Conservation (phyloP, 2,797 vertebrate genomes). For the Anolis apletophallus region DNA sequence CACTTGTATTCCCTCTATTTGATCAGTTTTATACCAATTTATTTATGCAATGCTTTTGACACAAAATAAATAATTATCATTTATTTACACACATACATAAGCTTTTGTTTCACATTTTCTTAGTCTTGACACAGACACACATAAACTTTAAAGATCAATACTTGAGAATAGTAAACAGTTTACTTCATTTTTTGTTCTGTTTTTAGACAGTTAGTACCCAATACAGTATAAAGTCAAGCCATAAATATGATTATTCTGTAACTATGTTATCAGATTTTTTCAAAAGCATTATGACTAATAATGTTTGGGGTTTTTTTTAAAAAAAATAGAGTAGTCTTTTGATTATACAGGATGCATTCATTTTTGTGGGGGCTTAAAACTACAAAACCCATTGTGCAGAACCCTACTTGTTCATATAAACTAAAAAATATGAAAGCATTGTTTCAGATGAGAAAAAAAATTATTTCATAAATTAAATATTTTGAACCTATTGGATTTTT, state of each 20-base stretch:
- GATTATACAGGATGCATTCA: background rate
- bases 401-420: too few relatives aligned
- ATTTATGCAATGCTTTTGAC: too few relatives aligned
- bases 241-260: background rate
- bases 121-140: too few relatives aligned
- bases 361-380: background rate
- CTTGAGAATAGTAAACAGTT: background rate
- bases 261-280: background rate
- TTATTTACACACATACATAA: too few relatives aligned
- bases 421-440: background rate
- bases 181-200: background rate
- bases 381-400: background rate
- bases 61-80: too few relatives aligned
- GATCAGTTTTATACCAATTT: too few relatives aligned
- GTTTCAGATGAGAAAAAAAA: background rate
- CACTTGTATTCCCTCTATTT: too few relatives aligned
- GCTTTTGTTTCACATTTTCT: too few relatives aligned
- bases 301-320: background rate
- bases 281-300: background rate
- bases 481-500: background rate
- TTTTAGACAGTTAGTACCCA: background rate
- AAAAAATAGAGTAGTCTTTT: background rate
- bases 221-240: background rate
- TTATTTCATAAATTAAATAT: background rate
- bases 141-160: background rate